These are phyloP conservation scores for Molossus molossus DNA, from an alignment of 2,797 vertebrate genomes.

Conservation along the genomic window DNA sequence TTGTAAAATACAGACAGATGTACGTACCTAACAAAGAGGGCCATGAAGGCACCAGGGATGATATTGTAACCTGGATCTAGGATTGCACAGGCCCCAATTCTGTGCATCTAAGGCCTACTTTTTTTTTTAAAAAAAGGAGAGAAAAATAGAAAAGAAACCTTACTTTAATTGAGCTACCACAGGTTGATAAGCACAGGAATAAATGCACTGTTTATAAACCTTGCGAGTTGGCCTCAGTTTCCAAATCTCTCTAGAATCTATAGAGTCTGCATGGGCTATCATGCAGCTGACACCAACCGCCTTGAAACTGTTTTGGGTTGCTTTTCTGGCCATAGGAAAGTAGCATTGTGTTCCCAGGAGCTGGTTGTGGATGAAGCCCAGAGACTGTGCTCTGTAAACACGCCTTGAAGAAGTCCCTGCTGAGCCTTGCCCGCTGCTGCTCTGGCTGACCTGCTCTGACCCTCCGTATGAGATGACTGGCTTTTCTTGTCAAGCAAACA, in stretches of 20 bases:
- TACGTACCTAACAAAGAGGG: accelerated
- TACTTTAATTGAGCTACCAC: not conserved
- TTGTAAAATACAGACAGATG: not conserved
- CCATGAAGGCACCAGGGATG: not conserved
- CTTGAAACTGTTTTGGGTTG: not conserved
- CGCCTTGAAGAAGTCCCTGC: no score
- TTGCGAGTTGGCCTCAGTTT: not conserved
- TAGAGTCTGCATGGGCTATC: not conserved
- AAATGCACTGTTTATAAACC: not conserved
- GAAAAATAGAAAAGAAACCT: not conserved
- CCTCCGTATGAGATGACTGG: not conserved
- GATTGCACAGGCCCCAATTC: not conserved
- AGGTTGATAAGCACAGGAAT: not conserved
- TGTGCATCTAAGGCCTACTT: not conserved
- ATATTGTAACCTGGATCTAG: no score
- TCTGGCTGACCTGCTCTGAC: not conserved
- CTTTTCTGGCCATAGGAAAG: not conserved
- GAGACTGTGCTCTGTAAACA: not conserved
- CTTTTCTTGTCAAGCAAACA: slow-evolving; percentile 3
- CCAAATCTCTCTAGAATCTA: not conserved
- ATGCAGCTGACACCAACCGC: not conserved
- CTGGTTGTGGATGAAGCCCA: not conserved
- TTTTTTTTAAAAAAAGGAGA: not conserved
- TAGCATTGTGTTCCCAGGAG: accelerated
- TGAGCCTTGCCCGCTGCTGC: no score